These are phyloP conservation scores for Brachylomia viminalis DNA, from an alignment of 2,888 invertebrate genomes.

Conservation along the genomic window DNA sequence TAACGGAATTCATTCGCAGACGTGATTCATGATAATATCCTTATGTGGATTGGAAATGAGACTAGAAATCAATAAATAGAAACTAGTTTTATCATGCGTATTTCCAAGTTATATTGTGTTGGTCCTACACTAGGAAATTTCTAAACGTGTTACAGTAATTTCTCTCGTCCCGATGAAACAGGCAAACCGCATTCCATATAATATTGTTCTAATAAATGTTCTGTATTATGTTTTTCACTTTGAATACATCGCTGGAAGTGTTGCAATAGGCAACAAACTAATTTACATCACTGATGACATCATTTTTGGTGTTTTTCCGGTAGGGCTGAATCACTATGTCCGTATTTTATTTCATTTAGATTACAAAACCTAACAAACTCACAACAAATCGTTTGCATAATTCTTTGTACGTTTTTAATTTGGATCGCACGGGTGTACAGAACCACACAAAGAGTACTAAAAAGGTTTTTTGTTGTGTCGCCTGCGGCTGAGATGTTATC, in stretches of 20 bases:
- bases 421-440: conserved; percentile 45
- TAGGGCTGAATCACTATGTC: conserved; percentile 53
- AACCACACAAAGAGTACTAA: conserved; percentile 57
- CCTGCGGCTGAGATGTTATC: conserved; percentile 71
- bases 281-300: conserved; percentile 61
- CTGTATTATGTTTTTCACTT: conserved; percentile 37
- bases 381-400: conserved; percentile 37
- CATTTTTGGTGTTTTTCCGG: conserved; percentile 49
- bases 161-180: conserved; percentile 30
- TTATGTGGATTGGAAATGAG: conserved; percentile 15
- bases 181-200: conserved; percentile 32
- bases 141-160: conserved; percentile 32
- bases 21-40: conserved; percentile 37
- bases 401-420: conserved; percentile 36
- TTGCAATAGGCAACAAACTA: conserved; percentile 47
- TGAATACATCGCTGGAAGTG: conserved; percentile 45
- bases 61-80: conserved; percentile 28
- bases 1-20: conserved; percentile 23
- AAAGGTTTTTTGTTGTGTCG: conserved; percentile 64
- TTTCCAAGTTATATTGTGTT: conserved; percentile 6
- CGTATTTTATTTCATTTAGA: conserved; percentile 47
- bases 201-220: conserved; percentile 36
- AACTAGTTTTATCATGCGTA: background rate
- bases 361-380: conserved; percentile 32
- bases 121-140: background rate